Conservation (phyloP, 1,140 invertebrate species). For the Araneus ventricosus region DNA sequence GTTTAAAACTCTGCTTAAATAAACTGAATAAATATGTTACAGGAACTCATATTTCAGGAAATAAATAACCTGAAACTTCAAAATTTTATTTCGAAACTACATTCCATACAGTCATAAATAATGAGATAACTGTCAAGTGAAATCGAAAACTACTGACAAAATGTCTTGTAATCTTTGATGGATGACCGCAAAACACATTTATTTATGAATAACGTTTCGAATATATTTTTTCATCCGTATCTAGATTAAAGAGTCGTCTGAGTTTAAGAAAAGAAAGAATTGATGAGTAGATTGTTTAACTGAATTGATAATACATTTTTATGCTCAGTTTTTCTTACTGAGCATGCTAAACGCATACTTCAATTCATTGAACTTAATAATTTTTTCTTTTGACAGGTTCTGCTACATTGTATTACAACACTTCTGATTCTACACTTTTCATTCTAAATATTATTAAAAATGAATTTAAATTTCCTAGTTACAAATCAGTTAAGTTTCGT, state of each 20-base stretch:
- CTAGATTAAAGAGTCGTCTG: background rate
- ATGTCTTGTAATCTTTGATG: constrained; percentile 34
- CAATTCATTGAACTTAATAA: too few species aligned
- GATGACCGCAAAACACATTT: constrained; percentile 24
- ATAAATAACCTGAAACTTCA: background rate
- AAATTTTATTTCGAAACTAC: background rate
- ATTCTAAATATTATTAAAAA: too few species aligned
- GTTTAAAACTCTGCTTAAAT: background rate
- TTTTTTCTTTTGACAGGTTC: too few species aligned
- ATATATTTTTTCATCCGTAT: constrained; percentile 16
- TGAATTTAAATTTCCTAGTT: too few species aligned
- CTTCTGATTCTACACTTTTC: too few species aligned
- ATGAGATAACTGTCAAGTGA: constrained; percentile 48
- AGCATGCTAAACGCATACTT: too few species aligned
- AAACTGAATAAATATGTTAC: background rate
- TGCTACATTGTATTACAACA: too few species aligned
- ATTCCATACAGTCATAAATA: background rate
- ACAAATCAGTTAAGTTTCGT: too few species aligned
- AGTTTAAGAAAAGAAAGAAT: background rate
- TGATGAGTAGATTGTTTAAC: background rate
- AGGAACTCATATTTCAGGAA: background rate
- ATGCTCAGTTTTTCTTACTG: too few species aligned
- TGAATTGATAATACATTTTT: background rate
- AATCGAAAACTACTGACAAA: constrained; percentile 50
- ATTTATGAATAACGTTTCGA: background rate